phyloP scores from a whole-genome alignment of 2,888 invertebrate species.

The Ptilodon capucinus region DNA sequence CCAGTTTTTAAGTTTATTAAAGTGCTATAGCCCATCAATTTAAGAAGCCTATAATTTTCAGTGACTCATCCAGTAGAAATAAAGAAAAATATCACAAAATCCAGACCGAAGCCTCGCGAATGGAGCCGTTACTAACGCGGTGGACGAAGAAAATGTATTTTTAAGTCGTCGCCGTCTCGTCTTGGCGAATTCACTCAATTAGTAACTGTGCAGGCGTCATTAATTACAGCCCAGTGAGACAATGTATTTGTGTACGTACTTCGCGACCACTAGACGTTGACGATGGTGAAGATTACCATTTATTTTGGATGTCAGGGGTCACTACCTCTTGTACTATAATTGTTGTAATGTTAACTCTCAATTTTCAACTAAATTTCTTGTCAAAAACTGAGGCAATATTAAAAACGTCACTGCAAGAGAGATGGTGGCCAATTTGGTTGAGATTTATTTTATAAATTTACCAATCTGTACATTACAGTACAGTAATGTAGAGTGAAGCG shows the following conservation, averaged over 20 bases:
- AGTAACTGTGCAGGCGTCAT: slow-evolving; percentile 54
- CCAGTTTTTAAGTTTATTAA: too few relatives aligned
- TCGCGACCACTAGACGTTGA: slow-evolving; percentile 6
- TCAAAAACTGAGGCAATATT: too few relatives aligned
- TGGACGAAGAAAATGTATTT: slow-evolving; percentile 68
- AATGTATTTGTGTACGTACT: slow-evolving; percentile 9
- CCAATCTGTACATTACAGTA: too few relatives aligned
- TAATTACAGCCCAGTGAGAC: slow-evolving; percentile 38
- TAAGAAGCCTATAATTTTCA: slow-evolving; percentile 1
- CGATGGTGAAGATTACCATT: background rate
- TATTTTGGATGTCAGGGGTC: background rate
- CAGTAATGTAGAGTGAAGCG: too few relatives aligned
- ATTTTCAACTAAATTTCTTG: too few relatives aligned
- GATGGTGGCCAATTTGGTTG: too few relatives aligned
- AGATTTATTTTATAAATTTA: too few relatives aligned
- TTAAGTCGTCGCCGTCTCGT: slow-evolving; percentile 72
- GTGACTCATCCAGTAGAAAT: slow-evolving; percentile 3
- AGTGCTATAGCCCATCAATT: too few relatives aligned
- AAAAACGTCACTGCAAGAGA: too few relatives aligned
- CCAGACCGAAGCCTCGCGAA: slow-evolving; percentile 36
- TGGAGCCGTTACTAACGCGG: slow-evolving; percentile 53
- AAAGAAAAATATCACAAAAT: slow-evolving; percentile 6
- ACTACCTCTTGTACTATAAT: too few relatives aligned
- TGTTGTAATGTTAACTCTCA: too few relatives aligned
- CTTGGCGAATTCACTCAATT: slow-evolving; percentile 68